Evolutionary conservation across 2,888 invertebrate genomes (phyloP).

Genomic region (Encarsia formosa): DNA sequence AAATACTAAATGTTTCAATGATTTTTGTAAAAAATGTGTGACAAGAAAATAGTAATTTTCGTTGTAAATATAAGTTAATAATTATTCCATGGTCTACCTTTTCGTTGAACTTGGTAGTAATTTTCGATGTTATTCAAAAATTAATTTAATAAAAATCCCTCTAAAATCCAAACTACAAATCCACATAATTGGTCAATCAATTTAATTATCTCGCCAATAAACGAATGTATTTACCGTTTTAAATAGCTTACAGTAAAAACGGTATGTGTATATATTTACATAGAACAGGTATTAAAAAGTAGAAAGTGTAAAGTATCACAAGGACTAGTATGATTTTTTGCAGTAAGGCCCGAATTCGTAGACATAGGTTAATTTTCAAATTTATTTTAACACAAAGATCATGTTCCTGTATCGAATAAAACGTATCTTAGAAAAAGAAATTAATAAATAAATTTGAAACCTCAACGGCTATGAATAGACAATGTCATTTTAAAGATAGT

Average conservation of each 20-base stretch:
- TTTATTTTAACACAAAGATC: conserved; percentile 11
- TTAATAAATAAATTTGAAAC: conserved; percentile 12
- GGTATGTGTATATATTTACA: conserved; percentile 36
- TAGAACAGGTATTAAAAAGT: conserved; percentile 44
- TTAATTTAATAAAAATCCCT: conserved; percentile 18
- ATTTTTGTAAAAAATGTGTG: not conserved
- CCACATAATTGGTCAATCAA: conserved; percentile 21
- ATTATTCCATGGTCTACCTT: conserved; percentile 11
- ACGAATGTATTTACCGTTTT: conserved; percentile 25
- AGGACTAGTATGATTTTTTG: conserved; percentile 41
- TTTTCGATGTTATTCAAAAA: conserved; percentile 23
- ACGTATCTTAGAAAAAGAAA: conserved; percentile 3
- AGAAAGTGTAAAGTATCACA: conserved; percentile 50
- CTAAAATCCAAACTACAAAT: no score
- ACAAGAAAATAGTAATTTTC: conserved; percentile 23
- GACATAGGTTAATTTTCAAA: conserved; percentile 20
- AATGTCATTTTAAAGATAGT: no score
- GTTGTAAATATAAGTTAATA: conserved; percentile 21
- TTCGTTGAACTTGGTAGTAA: conserved; percentile 22
- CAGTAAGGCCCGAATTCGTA: conserved; percentile 27
- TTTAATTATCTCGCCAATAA: conserved; percentile 24
- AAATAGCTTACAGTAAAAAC: conserved; percentile 33
- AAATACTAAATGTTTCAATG: no score
- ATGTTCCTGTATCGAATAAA: no score
- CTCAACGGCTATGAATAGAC: conserved; percentile 19